A percentile compares a stretch with the other conserved stretches of the same genome.
Evolutionary conservation across 2,888 invertebrate genomes (phyloP).

Genomic region (Drosophila nigritarsus): DNA sequence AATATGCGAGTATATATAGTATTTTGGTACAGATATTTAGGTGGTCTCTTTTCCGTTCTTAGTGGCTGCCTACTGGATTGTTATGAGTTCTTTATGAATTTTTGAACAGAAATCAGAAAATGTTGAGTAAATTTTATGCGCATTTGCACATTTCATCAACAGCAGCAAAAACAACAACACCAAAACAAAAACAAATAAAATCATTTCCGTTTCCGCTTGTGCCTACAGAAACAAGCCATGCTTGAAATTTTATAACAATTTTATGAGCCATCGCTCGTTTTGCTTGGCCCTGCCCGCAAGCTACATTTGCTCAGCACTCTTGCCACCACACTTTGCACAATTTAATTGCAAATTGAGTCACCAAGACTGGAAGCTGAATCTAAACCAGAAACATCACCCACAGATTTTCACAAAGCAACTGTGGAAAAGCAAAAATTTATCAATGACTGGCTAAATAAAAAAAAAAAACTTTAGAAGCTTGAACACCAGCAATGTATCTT

Average conservation of each 20-base stretch:
- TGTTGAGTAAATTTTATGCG: slow-evolving; percentile 48
- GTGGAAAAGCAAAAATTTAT: slow-evolving; percentile 26
- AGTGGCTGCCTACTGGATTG: slow-evolving; percentile 39
- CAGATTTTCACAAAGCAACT: neutral
- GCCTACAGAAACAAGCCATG: slow-evolving; percentile 61
- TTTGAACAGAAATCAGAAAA: slow-evolving; percentile 48
- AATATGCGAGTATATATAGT: slow-evolving; percentile 5
- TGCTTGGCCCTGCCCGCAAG: slow-evolving; percentile 3
- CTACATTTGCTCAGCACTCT: neutral
- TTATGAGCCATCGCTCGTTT: slow-evolving; percentile 23
- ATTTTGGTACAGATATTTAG: slow-evolving; percentile 37
- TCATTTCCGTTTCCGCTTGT: slow-evolving; percentile 70
- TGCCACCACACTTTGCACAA: slow-evolving; percentile 10
- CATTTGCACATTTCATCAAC: slow-evolving; percentile 27
- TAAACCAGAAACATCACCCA: slow-evolving; percentile 9
- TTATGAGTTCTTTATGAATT: slow-evolving; percentile 58
- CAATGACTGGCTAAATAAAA: slow-evolving; percentile 16
- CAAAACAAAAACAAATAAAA: slow-evolving; percentile 41
- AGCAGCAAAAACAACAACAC: slow-evolving; percentile 12
- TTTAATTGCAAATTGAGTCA: slow-evolving; percentile 61
- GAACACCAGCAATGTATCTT: slow-evolving; percentile 9
- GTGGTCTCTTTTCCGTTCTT: slow-evolving; percentile 40
- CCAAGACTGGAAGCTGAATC: slow-evolving; percentile 23
- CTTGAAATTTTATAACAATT: slow-evolving; percentile 65
- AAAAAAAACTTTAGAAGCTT: slow-evolving; percentile 31